Percentiles rank a stretch among this genome's conserved stretches.
phyloP scores from a whole-genome alignment of 2,797 vertebrate genomes.

The Sebastes dallii region DNA sequence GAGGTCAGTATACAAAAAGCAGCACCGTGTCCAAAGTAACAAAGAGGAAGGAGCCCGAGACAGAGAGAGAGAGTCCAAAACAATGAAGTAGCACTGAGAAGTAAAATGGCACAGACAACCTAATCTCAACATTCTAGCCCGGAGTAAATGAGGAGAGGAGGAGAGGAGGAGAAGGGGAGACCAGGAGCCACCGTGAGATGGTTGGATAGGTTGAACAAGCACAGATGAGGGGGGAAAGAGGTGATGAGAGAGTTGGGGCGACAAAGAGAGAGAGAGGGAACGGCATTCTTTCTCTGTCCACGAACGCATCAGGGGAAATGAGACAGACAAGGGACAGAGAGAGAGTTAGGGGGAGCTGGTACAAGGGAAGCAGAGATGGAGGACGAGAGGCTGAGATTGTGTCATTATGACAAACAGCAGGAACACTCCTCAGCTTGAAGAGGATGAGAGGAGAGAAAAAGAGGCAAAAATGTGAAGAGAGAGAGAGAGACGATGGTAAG shows the following conservation, averaged over 20 bases:
- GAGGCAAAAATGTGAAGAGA: slow-evolving; percentile 32
- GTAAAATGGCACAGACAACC: slow-evolving; percentile 79
- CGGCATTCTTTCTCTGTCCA: slow-evolving; percentile 40
- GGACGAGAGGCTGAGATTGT: slow-evolving; percentile 72
- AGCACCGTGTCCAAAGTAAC: slow-evolving; percentile 38
- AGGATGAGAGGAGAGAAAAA: slow-evolving; percentile 58
- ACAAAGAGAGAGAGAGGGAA: not conserved
- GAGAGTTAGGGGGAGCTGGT: slow-evolving; percentile 43
- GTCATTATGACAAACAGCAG: slow-evolving; percentile 81
- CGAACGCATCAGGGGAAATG: slow-evolving; percentile 62
- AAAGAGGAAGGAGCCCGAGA: slow-evolving; percentile 44
- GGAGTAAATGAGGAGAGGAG: slow-evolving; percentile 65
- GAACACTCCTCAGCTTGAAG: slow-evolving; percentile 63
- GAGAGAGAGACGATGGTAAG: slow-evolving; percentile 34
- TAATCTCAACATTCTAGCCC: slow-evolving; percentile 75
- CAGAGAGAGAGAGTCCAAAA: slow-evolving; percentile 64
- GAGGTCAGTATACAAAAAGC: slow-evolving; percentile 63
- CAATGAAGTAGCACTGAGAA: slow-evolving; percentile 68
- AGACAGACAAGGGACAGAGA: slow-evolving; percentile 55
- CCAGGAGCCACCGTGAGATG: slow-evolving; percentile 46
- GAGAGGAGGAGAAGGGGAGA: slow-evolving; percentile 54
- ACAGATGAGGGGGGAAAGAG: slow-evolving; percentile 34
- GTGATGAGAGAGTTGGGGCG: slow-evolving; percentile 58
- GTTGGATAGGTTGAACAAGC: slow-evolving; percentile 45
- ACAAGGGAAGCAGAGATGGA: slow-evolving; percentile 59